These are phyloP conservation scores for Physeter macrocephalus DNA, from an alignment of 2,113 vertebrate genomes.

Conservation along the genomic window DNA sequence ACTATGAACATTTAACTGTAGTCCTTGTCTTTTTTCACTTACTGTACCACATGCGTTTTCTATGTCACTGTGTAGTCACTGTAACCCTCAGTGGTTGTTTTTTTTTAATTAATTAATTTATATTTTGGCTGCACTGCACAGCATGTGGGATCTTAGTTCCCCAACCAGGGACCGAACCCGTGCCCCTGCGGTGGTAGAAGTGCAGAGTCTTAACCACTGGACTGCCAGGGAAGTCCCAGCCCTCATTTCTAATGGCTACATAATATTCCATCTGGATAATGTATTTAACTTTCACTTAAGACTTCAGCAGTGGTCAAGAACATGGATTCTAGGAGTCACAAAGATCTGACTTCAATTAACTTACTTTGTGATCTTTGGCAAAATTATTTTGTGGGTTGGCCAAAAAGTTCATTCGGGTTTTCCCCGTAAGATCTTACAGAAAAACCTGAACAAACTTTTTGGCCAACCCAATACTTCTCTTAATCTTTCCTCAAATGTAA, in stretches of 20 bases:
- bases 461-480: background rate
- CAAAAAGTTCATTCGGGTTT: no score
- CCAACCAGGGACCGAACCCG: no score
- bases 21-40: background rate
- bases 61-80: background rate
- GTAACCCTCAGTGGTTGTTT: background rate
- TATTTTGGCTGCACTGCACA: no score
- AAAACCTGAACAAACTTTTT: no score
- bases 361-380: background rate
- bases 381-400: background rate
- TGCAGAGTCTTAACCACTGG: no score
- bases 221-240: no score
- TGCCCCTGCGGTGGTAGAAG: no score
- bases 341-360: background rate
- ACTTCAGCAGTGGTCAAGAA: background rate
- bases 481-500: background rate
- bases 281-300: slow-evolving; percentile 1
- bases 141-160: no score
- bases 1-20: background rate
- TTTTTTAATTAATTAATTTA: no score
- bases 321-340: background rate
- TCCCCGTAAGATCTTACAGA: no score
- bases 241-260: background rate
- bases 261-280: background rate
- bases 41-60: background rate